These are phyloP conservation scores for Apantesis nais DNA, from an alignment of 2,888 invertebrate species.

Conservation along the genomic window DNA sequence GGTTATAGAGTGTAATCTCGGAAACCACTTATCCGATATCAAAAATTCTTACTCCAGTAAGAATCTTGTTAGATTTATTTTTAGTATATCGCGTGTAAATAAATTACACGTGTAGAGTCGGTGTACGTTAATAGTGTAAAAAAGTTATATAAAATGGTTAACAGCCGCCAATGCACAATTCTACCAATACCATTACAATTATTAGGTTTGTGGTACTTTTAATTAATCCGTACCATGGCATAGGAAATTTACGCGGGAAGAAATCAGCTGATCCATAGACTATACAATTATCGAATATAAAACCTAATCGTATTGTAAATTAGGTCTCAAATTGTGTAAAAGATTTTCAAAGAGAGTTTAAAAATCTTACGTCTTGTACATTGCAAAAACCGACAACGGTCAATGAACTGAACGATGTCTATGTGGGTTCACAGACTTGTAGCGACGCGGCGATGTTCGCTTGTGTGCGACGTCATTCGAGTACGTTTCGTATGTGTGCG, in stretches of 20 bases:
- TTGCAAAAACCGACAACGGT: conserved; percentile 64
- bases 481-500: conserved; percentile 20
- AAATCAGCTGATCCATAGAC: conserved; percentile 19
- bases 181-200: neutral
- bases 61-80: neutral
- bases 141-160: neutral
- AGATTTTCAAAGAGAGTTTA: conserved; percentile 32
- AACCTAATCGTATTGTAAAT: neutral
- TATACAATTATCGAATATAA: neutral
- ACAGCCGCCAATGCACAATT: neutral
- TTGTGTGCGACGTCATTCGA: conserved; percentile 27
- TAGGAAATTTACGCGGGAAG: conserved; percentile 17
- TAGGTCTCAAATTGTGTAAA: conserved; percentile 28
- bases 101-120: neutral
- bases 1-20: neutral
- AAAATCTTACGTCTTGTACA: conserved; percentile 42
- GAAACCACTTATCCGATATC: neutral
- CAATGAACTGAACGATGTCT: conserved; percentile 51
- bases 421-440: conserved; percentile 40
- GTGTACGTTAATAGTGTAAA: neutral
- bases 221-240: neutral
- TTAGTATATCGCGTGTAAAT: neutral
- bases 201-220: neutral
- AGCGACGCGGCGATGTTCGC: conserved; percentile 15
- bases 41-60: neutral